phyloP scores from a whole-genome alignment of 2,113 vertebrate genomes.

The Lophochroa leadbeateri region DNA sequence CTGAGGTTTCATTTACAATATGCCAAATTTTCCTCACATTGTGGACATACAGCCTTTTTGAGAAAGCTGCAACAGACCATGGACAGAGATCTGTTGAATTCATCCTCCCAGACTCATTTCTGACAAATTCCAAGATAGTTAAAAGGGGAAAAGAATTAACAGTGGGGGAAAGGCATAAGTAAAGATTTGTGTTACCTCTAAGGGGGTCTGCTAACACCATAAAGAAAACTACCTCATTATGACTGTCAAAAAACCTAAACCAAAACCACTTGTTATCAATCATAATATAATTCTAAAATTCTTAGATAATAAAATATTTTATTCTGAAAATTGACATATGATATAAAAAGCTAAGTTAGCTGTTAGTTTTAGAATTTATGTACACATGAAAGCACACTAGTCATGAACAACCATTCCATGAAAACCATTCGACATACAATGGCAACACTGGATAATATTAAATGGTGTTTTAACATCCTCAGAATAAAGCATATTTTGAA shows the following conservation, averaged over 20 bases:
- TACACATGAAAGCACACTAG: not conserved
- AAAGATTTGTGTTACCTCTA: not conserved
- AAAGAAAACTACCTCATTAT: not conserved
- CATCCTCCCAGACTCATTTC: not conserved
- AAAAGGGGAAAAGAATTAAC: not conserved
- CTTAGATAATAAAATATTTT: not conserved
- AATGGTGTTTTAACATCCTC: not conserved
- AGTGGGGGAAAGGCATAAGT: not conserved
- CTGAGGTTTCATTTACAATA: constrained; percentile 9
- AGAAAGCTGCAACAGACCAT: constrained; percentile 1
- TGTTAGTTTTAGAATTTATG: not conserved
- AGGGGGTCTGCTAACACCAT: not conserved
- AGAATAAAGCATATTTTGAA: not conserved
- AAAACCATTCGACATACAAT: not conserved
- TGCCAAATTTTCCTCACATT: not conserved
- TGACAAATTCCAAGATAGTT: constrained; percentile 5
- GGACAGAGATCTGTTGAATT: constrained; percentile 34
- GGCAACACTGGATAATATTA: not conserved
- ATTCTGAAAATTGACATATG: not conserved
- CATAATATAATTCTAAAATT: not conserved
- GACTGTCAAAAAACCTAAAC: not conserved
- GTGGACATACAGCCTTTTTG: not conserved
- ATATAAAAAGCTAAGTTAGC: not conserved
- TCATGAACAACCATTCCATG: not conserved
- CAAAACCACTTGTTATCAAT: not conserved